Percentiles rank a stretch among this genome's conserved stretches.
Conservation (phyloP, 1,140 invertebrate species). For the Tetragonula clypearis region DNA sequence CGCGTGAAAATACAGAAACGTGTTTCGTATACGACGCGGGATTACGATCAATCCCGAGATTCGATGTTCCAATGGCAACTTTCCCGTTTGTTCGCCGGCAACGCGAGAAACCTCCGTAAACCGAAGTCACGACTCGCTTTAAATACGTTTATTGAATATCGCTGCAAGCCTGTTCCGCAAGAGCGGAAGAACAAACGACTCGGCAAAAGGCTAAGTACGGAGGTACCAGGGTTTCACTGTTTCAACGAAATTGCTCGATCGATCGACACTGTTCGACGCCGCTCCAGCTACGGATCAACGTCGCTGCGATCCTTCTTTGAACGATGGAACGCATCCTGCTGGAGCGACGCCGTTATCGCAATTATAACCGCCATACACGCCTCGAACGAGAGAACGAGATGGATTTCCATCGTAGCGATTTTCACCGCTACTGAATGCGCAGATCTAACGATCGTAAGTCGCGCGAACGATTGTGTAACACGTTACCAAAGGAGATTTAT, state of each 20-base stretch:
- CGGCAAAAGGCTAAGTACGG: conserved; percentile 34
- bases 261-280: background rate
- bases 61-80: background rate
- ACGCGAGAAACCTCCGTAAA: conserved; percentile 1
- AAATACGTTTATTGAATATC: conserved; percentile 24
- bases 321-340: background rate
- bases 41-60: background rate
- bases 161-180: conserved; percentile 19
- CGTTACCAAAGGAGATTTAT: conserved; percentile 10
- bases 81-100: background rate
- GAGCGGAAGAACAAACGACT: conserved; percentile 41
- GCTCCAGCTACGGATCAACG: too few relatives aligned
- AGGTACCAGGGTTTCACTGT: conserved; percentile 24
- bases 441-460: background rate
- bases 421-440: background rate
- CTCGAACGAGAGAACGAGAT: background rate
- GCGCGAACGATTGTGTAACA: conserved; percentile 20
- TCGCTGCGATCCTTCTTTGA: background rate
- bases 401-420: background rate
- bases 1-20: background rate
- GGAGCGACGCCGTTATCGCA: background rate
- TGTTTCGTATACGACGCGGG: background rate
- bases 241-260: conserved; percentile 50
- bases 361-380: background rate
- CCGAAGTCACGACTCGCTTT: conserved; percentile 3